Base-by-base conservation (phyloP, 2,888 invertebrate species). In the Gymnosoma rotundatum region DNA sequence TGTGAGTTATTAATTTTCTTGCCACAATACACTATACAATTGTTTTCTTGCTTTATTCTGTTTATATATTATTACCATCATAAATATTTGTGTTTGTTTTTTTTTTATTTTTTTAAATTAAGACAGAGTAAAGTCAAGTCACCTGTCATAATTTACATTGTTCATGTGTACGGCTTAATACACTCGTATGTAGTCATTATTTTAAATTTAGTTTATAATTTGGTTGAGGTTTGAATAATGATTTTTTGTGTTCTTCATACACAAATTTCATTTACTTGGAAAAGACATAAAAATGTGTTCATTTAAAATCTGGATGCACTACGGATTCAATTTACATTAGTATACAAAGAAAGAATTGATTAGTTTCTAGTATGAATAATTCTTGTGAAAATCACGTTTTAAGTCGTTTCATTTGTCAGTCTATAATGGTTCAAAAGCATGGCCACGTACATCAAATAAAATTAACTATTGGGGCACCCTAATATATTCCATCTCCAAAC, bases 41-140 rank as follows among this genome's bases (percentile, higher is more conserved):
- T 72, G 36, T 72, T 60, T 60, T 72, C 48, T 36, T 72, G 48
- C 60, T 60, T 25, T 25, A 25, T 25, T 25, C 4, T 25, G 25
- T 4, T 25, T 4, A 25, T 36, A 60, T 61, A 52, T 61, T 21
- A 61, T 61, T 73, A 52, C 50, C 61, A 52, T 61, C 12, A 48
- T 73, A 32, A 9, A 61, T 32, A 50, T 38, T n/a, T 61, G 38
- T 38, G 10, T 50, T 61, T 61, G 2, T 20, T 48, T 21, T 36
- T 32, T 12, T 48, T 4, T 1, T 48, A 60, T 8, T 32, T 32
- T 32, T 32, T 32, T 32, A 6, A 5, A 32, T 32, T 8, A 21
- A 42, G 42, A 12, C 16, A 20, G 5, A 63, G 16, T 20, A n/a
- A 5, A 32, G 2, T 14, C 20, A 61, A 73, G 50, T 61, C 50